Conservation (phyloP, 1,140 invertebrate species). For the Grapholita molesta region DNA sequence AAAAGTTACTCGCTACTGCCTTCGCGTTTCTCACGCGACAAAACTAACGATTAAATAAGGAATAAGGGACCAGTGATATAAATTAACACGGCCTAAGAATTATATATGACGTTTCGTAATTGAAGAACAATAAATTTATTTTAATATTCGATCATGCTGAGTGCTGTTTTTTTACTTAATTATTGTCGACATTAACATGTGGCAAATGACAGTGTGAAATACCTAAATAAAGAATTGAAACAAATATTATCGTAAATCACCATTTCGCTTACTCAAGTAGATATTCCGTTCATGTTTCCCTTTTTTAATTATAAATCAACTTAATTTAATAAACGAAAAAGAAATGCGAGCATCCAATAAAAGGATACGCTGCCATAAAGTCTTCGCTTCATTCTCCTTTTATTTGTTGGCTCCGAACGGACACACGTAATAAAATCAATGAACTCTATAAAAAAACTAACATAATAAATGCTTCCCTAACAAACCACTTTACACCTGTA, state of each 20-base stretch:
- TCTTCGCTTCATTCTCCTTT: background rate
- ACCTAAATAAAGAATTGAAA: background rate
- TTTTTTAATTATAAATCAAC: background rate
- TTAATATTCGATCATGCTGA: background rate
- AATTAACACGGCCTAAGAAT: constrained; percentile 48
- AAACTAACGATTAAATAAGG: constrained; percentile 49
- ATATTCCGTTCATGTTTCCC: background rate
- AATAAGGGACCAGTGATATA: constrained; percentile 59
- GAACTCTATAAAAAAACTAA: background rate
- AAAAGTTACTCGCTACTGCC: constrained; percentile 63
- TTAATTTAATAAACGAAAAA: background rate
- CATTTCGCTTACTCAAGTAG: background rate
- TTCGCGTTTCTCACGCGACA: constrained; percentile 74
- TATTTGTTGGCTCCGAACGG: background rate
- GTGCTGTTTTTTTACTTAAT: constrained; percentile 7
- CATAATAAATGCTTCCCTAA: constrained; percentile 20
- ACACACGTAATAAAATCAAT: constrained; percentile 1
- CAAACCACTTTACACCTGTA: constrained; percentile 30
- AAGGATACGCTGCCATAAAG: background rate
- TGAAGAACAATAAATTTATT: constrained; percentile 17
- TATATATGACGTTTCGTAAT: constrained; percentile 21
- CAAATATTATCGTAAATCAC: background rate
- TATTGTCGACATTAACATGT: constrained; percentile 7
- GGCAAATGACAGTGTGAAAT: background rate
- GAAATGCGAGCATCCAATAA: background rate